Evolutionary conservation across 2,797 vertebrate genomes (phyloP).

Genomic region (Loriculus beryllinus): DNA sequence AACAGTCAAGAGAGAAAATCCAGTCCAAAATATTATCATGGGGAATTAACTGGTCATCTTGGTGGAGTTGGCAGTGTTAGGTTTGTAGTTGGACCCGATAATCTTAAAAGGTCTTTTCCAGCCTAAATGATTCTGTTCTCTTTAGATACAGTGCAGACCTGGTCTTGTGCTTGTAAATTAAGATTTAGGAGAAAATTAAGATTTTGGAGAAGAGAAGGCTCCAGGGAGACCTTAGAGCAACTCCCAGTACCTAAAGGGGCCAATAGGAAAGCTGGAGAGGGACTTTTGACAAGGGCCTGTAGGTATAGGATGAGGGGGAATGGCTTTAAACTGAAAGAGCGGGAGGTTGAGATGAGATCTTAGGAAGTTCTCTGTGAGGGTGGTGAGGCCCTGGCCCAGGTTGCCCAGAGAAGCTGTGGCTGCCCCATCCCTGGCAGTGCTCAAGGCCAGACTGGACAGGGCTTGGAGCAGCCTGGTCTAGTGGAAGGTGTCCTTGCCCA

Average conservation of each 20-base stretch:
- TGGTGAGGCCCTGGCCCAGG: background rate
- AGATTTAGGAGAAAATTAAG: background rate
- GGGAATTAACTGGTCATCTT: fast-evolving
- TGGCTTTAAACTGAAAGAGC: background rate
- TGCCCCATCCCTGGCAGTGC: background rate
- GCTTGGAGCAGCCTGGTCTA: background rate
- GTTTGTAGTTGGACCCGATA: background rate
- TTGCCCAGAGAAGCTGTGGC: background rate
- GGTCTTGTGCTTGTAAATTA: background rate
- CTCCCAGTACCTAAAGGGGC: background rate
- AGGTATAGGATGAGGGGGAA: background rate
- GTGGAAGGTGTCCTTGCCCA: background rate
- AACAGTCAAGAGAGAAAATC: background rate
- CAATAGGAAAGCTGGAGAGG: background rate
- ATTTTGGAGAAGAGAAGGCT: background rate
- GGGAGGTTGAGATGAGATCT: background rate
- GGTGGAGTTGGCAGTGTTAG: background rate
- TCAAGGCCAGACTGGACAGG: background rate
- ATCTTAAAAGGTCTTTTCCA: background rate
- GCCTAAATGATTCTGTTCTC: background rate
- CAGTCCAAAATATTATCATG: background rate
- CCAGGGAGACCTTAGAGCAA: background rate
- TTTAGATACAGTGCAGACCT: fast-evolving
- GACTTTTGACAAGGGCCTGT: background rate
- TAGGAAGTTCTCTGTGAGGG: background rate